Evolutionary conservation across 2,113 vertebrate species (phyloP).

Genomic region (Calypte anna): DNA sequence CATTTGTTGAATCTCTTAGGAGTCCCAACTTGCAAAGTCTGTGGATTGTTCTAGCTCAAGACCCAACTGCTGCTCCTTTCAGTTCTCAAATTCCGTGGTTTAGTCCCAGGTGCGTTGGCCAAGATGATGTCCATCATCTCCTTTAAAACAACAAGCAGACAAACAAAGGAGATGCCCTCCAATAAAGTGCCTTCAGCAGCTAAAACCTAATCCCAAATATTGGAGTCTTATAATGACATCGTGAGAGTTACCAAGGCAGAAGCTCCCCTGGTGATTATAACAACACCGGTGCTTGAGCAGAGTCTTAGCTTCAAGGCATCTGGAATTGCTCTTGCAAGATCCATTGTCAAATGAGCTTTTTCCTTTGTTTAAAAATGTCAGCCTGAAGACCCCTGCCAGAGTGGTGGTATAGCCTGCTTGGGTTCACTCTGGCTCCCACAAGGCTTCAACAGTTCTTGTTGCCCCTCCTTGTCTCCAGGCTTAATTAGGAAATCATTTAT

Average conservation of each 20-base stretch:
- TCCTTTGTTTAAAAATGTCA: slow-evolving; percentile 74
- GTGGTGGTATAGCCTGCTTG: slow-evolving; percentile 66
- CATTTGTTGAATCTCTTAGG: neutral
- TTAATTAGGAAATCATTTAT: slow-evolving; percentile 73
- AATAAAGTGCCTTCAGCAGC: slow-evolving; percentile 60
- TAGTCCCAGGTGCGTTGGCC: slow-evolving; percentile 56
- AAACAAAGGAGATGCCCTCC: slow-evolving; percentile 63
- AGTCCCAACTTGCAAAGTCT: neutral
- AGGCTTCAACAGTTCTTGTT: slow-evolving; percentile 55
- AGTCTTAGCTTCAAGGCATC: slow-evolving; percentile 59
- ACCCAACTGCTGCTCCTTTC: slow-evolving; percentile 56
- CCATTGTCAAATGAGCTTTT: slow-evolving; percentile 69
- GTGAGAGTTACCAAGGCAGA: slow-evolving; percentile 55
- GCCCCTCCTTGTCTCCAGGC: slow-evolving; percentile 72
- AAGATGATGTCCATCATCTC: slow-evolving; percentile 57
- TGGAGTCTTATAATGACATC: slow-evolving; percentile 24
- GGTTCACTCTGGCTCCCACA: slow-evolving; percentile 66
- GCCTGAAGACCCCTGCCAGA: slow-evolving; percentile 69
- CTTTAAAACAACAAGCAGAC: slow-evolving; percentile 45
- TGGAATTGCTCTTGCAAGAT: slow-evolving; percentile 70
- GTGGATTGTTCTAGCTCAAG: slow-evolving; percentile 36
- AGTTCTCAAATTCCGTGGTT: slow-evolving; percentile 67
- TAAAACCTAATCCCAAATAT: slow-evolving; percentile 52
- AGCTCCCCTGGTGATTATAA: slow-evolving; percentile 65
- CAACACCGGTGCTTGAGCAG: slow-evolving; percentile 67